Conservation (phyloP, 2,888 invertebrate species). For the Autographa gamma region DNA sequence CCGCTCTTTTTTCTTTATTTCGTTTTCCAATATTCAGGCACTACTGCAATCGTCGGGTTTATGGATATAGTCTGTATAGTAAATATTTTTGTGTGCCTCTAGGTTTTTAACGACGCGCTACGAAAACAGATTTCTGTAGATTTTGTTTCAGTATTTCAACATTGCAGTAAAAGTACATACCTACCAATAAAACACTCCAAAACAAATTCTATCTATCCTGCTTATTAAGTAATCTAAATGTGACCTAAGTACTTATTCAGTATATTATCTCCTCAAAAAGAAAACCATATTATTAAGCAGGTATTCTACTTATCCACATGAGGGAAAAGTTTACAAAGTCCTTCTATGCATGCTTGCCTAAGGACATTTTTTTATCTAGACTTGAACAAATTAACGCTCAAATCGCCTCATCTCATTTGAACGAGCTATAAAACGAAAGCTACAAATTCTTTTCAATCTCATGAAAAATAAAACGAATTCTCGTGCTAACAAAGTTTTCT, state of each 20-base stretch:
- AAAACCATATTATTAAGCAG: too few species aligned
- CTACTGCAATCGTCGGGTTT: background rate
- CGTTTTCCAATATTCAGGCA: background rate
- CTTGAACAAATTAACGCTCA: background rate
- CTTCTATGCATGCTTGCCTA: background rate
- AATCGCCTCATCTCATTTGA: background rate
- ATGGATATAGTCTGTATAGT: conserved; percentile 4
- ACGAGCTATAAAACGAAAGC: background rate
- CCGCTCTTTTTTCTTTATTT: background rate
- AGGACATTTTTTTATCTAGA: background rate
- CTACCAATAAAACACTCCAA: too few species aligned
- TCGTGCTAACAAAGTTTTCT: conserved; percentile 21
- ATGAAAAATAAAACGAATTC: conserved; percentile 26
- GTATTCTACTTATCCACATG: too few species aligned
- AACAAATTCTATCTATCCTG: too few species aligned
- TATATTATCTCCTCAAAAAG: too few species aligned
- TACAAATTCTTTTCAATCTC: conserved; percentile 14
- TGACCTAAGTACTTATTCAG: too few species aligned
- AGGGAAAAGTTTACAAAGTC: too few species aligned
- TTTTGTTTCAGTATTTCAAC: background rate
- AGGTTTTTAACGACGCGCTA: background rate
- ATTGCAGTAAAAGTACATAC: too few species aligned
- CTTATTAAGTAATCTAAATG: too few species aligned
- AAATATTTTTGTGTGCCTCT: background rate
- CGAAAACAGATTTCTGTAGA: background rate